Conservation (phyloP, 2,797 vertebrate genomes). For the Enteromius treurensis region DNA sequence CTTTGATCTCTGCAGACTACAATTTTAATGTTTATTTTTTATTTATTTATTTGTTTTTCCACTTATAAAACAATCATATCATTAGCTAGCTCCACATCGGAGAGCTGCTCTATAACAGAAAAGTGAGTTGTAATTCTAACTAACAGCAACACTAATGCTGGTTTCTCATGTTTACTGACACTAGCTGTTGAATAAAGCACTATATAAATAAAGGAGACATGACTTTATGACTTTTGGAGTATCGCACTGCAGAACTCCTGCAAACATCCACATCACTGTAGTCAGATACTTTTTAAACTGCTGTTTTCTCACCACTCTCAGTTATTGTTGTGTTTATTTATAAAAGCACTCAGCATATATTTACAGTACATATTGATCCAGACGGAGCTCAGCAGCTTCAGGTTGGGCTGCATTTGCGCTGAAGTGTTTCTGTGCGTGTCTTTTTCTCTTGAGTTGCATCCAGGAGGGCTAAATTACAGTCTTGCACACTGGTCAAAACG, state of each 20-base stretch:
- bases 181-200: not conserved
- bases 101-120: not conserved
- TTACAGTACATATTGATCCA: not conserved
- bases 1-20: too few relatives aligned
- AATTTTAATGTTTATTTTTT: too few relatives aligned
- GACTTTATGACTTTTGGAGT: not conserved
- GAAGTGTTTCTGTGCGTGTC: not conserved
- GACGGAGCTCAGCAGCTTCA: not conserved
- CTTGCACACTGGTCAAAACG: not conserved
- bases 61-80: not conserved
- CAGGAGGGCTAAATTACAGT: not conserved
- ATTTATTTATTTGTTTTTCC: too few relatives aligned
- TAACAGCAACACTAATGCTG: not conserved
- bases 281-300: not conserved
- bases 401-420: not conserved
- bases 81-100: not conserved
- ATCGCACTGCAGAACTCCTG: not conserved
- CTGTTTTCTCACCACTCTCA: not conserved
- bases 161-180: not conserved
- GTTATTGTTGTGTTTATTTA: not conserved
- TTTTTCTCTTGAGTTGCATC: not conserved
- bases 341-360: not conserved
- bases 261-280: not conserved
- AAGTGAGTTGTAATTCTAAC: not conserved
- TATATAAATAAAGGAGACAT: not conserved